These are phyloP conservation scores for Brenthis daphne DNA, from an alignment of 2,888 invertebrate genomes.

Conservation along the genomic window DNA sequence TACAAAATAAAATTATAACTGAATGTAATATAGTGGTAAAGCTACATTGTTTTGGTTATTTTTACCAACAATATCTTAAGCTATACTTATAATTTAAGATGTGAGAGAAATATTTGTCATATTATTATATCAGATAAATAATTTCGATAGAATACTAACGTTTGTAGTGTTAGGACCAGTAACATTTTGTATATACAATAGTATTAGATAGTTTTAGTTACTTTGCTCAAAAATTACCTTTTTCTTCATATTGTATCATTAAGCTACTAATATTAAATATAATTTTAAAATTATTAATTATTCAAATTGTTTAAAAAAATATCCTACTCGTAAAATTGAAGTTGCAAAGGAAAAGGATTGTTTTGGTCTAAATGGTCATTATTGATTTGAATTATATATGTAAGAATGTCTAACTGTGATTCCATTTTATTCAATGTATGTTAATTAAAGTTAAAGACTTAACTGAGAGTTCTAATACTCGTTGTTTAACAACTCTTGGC, in stretches of 20 bases:
- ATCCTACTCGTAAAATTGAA: too few species aligned
- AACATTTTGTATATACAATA: conserved; percentile 29
- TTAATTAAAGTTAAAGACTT: too few species aligned
- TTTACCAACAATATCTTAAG: conserved; percentile 33
- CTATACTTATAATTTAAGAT: conserved; percentile 22
- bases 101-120: conserved; percentile 37
- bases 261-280: neutral
- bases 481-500: neutral
- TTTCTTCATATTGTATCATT: neutral
- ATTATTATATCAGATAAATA: conserved; percentile 25
- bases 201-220: conserved; percentile 3
- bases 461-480: too few species aligned
- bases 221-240: conserved; percentile 12
- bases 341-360: too few species aligned
- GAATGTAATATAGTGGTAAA: neutral
- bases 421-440: neutral
- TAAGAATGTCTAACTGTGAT: neutral
- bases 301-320: too few species aligned
- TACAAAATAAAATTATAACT: conserved; percentile 3
- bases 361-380: too few species aligned
- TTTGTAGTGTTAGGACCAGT: conserved; percentile 6
- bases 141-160: conserved; percentile 27
- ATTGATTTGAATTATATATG: neutral
- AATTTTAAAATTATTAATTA: neutral
- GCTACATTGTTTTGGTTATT: conserved; percentile 35